phyloP scores from a whole-genome alignment of 1,140 invertebrate genomes.

The Cataglyphis hispanica region DNA sequence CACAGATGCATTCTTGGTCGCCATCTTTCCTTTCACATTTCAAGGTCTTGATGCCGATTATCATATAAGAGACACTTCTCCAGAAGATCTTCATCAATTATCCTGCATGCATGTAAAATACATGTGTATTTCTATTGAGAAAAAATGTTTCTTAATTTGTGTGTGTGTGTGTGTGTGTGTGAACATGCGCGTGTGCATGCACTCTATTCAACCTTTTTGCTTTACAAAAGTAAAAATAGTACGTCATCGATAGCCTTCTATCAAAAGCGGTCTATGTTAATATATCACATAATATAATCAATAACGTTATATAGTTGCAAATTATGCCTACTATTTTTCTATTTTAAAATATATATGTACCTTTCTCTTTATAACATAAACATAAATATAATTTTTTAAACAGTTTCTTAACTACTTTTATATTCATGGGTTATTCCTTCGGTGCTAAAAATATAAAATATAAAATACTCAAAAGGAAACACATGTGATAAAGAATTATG shows the following conservation, averaged over 20 bases:
- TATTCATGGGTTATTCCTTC: background rate
- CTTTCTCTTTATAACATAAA: constrained; percentile 4
- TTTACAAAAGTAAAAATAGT: constrained; percentile 36
- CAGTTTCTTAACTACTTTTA: background rate
- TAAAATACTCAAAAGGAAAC: background rate
- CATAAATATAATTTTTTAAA: constrained; percentile 19
- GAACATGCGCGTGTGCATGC: no score
- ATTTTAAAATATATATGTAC: constrained; percentile 1
- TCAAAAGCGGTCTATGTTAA: constrained; percentile 30
- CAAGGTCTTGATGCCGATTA: constrained; percentile 75
- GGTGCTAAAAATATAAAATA: background rate
- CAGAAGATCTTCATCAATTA: constrained; percentile 36
- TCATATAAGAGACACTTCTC: constrained; percentile 68
- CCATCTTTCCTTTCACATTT: constrained; percentile 76
- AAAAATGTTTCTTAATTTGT: background rate
- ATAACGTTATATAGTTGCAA: constrained; percentile 35
- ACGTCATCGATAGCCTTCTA: constrained; percentile 39
- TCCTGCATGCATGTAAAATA: background rate
- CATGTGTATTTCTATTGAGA: background rate
- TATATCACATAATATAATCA: constrained; percentile 20
- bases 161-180: no score
- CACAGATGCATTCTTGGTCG: constrained; percentile 49
- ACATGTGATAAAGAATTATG: background rate
- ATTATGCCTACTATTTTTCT: constrained; percentile 21
- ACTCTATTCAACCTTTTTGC: background rate